Evolutionary conservation across 92 coral and sea anemone genomes (phyloP), one percentile per base, ranked within the genome.

Genomic region (Metridium senile): DNA sequence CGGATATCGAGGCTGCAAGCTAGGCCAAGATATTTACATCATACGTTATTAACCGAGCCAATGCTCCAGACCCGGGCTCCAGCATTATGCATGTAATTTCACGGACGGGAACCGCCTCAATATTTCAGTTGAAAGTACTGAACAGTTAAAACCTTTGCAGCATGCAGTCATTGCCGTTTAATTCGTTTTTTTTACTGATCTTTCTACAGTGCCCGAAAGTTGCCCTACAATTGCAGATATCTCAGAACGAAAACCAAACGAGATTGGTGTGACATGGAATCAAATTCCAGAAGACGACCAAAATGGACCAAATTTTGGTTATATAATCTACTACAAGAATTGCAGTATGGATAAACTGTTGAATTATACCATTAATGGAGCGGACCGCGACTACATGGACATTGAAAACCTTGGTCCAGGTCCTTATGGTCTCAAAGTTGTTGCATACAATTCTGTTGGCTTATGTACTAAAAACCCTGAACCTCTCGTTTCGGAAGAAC

Each of bases 291-390:
- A 45, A 46, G 17, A 45, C 11, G 16, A 45, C 59, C 74, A 26
- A 21, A 69, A 69, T 35, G 56, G 74, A 19, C 0, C 0, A 21
- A 69, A 34, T 32, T 7, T 9, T 0, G 58, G 58, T 35, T 47
- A 69, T 26, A 28, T 22, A 53, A 45, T 69, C 56, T 69, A 34
- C 59, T 69, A 45, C 59, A 45, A 29, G 3, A 26, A 53, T 57
- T 39, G 59, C 10, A 30, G 28, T 22, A 47, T 22, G 58, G 0
- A 49, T 17, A n/a, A 47, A 10, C 21, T 17, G 25, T 1, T 0
- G 46, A 66, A 66, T 21, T 2, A 10, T 31, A 66, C 72, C 9
- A 23, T 33, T 11, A 1, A 32, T 29, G 52, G 28, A 33, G 26
- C 72, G 13, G 49, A n/a, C n/a, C n/a, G 13, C 8, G 49, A 39